Conservation (phyloP, 2,797 vertebrate genomes). For the Clamator glandarius region DNA sequence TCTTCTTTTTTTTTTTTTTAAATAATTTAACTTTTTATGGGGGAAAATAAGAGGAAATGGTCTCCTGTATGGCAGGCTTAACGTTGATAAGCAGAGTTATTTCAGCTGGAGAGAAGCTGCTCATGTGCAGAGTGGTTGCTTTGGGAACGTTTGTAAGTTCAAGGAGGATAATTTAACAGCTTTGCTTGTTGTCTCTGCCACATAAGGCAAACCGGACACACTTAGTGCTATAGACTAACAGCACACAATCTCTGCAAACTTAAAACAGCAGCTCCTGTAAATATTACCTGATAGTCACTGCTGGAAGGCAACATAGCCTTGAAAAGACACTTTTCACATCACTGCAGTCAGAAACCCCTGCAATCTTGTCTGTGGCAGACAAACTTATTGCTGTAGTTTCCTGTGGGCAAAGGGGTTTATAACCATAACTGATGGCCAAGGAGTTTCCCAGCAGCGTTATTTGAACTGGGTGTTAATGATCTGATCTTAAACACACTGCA, state of each 20-base stretch:
- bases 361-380: accelerated
- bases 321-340: not conserved
- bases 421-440: not conserved
- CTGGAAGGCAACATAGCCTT: not conserved
- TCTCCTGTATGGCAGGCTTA: slow-evolving; percentile 60
- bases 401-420: not conserved
- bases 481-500: not conserved
- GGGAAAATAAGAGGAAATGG: slow-evolving; percentile 44
- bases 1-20: slow-evolving; percentile 4
- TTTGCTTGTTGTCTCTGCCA: not conserved
- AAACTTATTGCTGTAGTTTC: not conserved
- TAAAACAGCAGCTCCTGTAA: not conserved
- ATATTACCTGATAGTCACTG: not conserved
- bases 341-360: not conserved
- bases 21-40: slow-evolving; percentile 78
- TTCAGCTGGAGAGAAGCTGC: slow-evolving; percentile 22
- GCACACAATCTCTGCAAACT: not conserved
- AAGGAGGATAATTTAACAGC: slow-evolving; percentile 19
- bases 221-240: not conserved
- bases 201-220: not conserved
- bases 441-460: not conserved
- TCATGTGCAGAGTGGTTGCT: not conserved
- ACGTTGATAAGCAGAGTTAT: not conserved
- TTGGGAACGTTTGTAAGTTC: slow-evolving; percentile 24
- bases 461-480: not conserved